Evolutionary conservation across 1,140 invertebrate genomes (phyloP).

Genomic region (Polyergus mexicanus): DNA sequence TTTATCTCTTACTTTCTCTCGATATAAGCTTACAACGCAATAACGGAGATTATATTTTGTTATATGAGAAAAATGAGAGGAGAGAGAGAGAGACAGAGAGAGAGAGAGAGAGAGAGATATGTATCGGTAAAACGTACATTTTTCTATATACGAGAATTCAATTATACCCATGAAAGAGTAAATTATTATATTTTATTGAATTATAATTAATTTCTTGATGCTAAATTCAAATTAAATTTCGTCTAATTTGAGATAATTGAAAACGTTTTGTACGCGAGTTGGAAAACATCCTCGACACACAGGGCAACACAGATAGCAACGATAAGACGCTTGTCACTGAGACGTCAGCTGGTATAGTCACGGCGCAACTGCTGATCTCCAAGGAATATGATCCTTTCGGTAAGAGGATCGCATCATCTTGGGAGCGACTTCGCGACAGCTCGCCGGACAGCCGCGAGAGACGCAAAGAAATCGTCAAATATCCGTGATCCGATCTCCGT

Average conservation of each 20-base stretch:
- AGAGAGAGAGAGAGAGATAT: not conserved
- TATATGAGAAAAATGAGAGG: not conserved
- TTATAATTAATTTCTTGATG: not conserved
- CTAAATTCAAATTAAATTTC: not conserved
- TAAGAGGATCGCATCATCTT: conserved; percentile 7
- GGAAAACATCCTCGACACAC: not conserved
- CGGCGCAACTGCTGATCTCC: conserved; percentile 39
- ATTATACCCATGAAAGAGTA: not conserved
- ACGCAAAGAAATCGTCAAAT: conserved; percentile 59
- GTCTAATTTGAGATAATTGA: not conserved
- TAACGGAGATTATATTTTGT: not conserved
- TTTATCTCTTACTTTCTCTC: no score
- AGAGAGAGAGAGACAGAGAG: not conserved
- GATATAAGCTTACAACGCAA: not conserved
- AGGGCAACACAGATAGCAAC: not conserved
- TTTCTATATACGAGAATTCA: not conserved
- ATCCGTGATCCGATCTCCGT: conserved; percentile 56
- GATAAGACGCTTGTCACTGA: conserved; percentile 12
- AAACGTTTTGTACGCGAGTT: not conserved
- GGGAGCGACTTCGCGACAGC: conserved; percentile 33
- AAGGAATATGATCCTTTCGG: conserved; percentile 23
- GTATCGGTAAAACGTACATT: not conserved
- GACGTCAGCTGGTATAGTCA: conserved; percentile 11
- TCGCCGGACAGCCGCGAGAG: not conserved
- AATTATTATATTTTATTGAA: not conserved